Base-by-base conservation (phyloP, 2,113 vertebrate species). In the Notiomystis cincta region DNA sequence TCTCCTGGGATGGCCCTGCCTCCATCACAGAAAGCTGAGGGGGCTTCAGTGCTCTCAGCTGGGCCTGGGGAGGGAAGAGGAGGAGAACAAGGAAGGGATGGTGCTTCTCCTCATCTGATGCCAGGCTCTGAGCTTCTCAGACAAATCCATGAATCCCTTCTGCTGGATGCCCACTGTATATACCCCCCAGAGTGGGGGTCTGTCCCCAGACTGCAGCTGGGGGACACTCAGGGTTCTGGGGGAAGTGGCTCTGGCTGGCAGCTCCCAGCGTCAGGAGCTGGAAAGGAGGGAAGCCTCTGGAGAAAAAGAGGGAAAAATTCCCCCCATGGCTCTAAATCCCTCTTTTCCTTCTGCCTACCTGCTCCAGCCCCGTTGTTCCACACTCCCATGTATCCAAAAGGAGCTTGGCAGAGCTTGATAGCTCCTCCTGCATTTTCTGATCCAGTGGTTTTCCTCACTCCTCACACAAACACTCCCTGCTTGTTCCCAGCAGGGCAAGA, bases 361-460 rank as follows among this genome's bases (percentile, higher is more conserved):
- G 64, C 42, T 76, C 77, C 56, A 50, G 38, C 44, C 51, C 15
- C 0, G 0, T 33, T 53, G 37, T 54, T 61, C 69, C 7, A 4
- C 16, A 2, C 9, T 54, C 54, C 47, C 6, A 18, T 48, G 65
- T 94, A 75, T 24, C 77, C 75, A 47, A 83, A 65, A 64, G 47
- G 65, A 87, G 72, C 22, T 73, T 35, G n/a, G 70, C 66, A 64
- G 37, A 90, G 42, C 71, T 50, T 73, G 58, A 78, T 13, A 13
- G 70, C 62, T 71, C 61, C 83, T 81, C 67, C 80, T 94, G 73
- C 51, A 67, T 91, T 89, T 94, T 92, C 80, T 47, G 69, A 75
- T 47, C 90, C 85, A 17, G 80, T 96, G 54, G 56, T 81, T 95
- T 50, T n/a, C n/a, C n/a, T n/a, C n/a, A n/a, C n/a, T 78, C 80